Percentiles rank a stretch among this genome's conserved stretches.
These are phyloP conservation scores for Drosophila baimaii DNA, from an alignment of 1,140 invertebrate species.

Conservation along the genomic window DNA sequence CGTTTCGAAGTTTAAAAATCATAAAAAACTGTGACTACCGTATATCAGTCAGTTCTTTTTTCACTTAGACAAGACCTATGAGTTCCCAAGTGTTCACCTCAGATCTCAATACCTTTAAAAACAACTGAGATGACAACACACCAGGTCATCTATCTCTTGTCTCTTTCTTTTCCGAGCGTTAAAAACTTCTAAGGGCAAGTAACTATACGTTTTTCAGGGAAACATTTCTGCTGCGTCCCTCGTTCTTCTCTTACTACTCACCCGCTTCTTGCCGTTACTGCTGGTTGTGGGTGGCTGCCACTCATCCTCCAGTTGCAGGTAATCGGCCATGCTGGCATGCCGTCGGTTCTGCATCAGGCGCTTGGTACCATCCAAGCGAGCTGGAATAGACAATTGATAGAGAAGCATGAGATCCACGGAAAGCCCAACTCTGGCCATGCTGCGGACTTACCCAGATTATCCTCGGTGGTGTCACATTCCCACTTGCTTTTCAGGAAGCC, in stretches of 20 bases:
- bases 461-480: slow-evolving; percentile 78
- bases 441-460: slow-evolving; percentile 75
- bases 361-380: slow-evolving; percentile 93
- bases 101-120: no score
- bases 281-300: slow-evolving; percentile 86
- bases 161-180: neutral
- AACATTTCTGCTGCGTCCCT: neutral
- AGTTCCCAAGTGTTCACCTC: no score
- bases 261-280: slow-evolving; percentile 94
- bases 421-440: neutral
- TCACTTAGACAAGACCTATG: no score
- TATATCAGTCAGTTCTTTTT: no score
- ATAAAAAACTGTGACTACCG: no score
- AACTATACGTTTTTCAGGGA: neutral
- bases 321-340: slow-evolving; percentile 93
- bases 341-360: slow-evolving; percentile 86
- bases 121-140: neutral
- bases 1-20: no score
- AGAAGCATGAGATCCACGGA: rapidly evolving
- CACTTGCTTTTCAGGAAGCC: slow-evolving; percentile 83
- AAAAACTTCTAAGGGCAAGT: no score
- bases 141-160: neutral
- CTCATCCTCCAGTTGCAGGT: slow-evolving; percentile 94
- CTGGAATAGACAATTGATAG: slow-evolving; percentile 85
- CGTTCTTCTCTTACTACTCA: slow-evolving; percentile 86